Percentiles rank a stretch among this genome's conserved stretches.
Conservation (phyloP, 2,888 invertebrate genomes). For the Alitta virens region DNA sequence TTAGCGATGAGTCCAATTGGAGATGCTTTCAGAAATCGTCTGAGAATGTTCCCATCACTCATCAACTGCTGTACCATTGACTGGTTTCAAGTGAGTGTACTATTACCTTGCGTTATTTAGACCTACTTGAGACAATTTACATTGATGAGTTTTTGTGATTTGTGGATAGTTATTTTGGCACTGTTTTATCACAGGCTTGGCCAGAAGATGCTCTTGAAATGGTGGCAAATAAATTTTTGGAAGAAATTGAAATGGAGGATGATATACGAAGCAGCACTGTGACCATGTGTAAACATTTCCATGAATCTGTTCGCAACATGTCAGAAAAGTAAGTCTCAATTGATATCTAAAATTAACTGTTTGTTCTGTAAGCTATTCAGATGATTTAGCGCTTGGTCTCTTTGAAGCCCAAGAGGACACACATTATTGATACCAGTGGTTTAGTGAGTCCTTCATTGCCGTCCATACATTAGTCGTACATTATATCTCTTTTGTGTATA, state of each 20-base stretch:
- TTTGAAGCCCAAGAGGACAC: too few relatives aligned
- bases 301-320: slow-evolving; percentile 51
- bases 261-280: slow-evolving; percentile 28
- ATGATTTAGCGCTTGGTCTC: too few relatives aligned
- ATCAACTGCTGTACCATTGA: slow-evolving; percentile 59
- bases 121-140: too few relatives aligned
- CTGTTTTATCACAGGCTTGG: slow-evolving; percentile 58
- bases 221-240: slow-evolving; percentile 58
- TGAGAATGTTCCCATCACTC: slow-evolving; percentile 58
- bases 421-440: too few relatives aligned
- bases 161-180: neutral
- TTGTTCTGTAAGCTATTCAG: too few relatives aligned
- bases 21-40: slow-evolving; percentile 56
- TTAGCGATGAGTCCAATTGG: slow-evolving; percentile 58
- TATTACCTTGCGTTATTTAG: too few relatives aligned
- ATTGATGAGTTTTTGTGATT: too few relatives aligned
- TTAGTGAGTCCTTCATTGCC: too few relatives aligned
- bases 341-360: too few relatives aligned
- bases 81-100: slow-evolving; percentile 57
- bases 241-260: slow-evolving; percentile 53
- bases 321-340: slow-evolving; percentile 51
- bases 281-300: slow-evolving; percentile 57
- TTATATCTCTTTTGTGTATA: too few relatives aligned
- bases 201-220: slow-evolving; percentile 58
- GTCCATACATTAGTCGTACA: too few relatives aligned